Percentiles rank a stretch among this genome's conserved stretches.
These are phyloP conservation scores for Lordiphosa clarofinis DNA, from an alignment of 1,140 invertebrate genomes.

Conservation along the genomic window DNA sequence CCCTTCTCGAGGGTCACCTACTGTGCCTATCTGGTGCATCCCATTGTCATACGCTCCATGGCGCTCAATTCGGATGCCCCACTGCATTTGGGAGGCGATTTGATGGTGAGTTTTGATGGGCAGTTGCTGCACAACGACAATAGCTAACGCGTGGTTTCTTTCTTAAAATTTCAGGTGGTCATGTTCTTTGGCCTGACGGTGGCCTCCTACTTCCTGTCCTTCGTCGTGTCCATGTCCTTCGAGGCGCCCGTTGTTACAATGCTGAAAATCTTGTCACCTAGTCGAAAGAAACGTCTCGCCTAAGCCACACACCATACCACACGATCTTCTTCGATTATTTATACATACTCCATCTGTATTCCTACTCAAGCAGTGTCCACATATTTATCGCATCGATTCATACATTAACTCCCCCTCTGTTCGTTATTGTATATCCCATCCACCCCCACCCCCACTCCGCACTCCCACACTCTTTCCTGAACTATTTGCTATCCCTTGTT, in stretches of 20 bases:
- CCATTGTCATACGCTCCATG: slow-evolving; percentile 87
- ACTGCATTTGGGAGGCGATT: slow-evolving; percentile 87
- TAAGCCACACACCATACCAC: slow-evolving; percentile 25
- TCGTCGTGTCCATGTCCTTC: slow-evolving; percentile 88
- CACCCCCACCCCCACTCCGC: slow-evolving; percentile 2
- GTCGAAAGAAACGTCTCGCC: slow-evolving; percentile 81
- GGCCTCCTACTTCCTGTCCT: slow-evolving; percentile 88
- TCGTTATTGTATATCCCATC: slow-evolving; percentile 7
- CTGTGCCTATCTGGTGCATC: slow-evolving; percentile 91
- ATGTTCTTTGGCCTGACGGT: slow-evolving; percentile 88
- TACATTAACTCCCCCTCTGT: slow-evolving; percentile 15
- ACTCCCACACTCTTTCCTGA: slow-evolving; percentile 4
- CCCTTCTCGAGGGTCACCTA: slow-evolving; percentile 92
- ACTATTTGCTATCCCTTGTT: slow-evolving; percentile 40
- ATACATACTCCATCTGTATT: slow-evolving; percentile 42
- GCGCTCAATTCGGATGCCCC: slow-evolving; percentile 89
- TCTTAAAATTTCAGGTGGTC: slow-evolving; percentile 83
- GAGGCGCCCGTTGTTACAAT: slow-evolving; percentile 91
- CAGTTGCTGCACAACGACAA: background rate
- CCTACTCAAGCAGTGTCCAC: slow-evolving; percentile 34
- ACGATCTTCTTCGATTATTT: slow-evolving; percentile 44
- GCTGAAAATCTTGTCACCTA: slow-evolving; percentile 89
- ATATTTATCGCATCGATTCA: slow-evolving; percentile 51
- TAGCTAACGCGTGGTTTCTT: background rate
- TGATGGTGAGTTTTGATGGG: slow-evolving; percentile 82